phyloP scores from a whole-genome alignment of 2,113 vertebrate species.

The Anhinga anhinga region DNA sequence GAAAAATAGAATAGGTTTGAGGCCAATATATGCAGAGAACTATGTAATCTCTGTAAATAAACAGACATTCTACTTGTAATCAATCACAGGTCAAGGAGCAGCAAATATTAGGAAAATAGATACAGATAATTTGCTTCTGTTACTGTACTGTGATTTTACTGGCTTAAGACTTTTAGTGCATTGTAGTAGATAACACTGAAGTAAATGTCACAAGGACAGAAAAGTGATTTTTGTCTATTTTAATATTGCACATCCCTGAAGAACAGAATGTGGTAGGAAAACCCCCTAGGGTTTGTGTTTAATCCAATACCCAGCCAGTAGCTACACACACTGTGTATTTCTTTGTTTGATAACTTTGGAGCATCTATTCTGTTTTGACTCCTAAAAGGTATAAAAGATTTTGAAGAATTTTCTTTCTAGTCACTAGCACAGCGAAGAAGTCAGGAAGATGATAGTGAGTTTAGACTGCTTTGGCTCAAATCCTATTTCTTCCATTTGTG shows the following conservation, averaged over 20 bases:
- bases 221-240: background rate
- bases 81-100: background rate
- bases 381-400: background rate
- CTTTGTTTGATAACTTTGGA: background rate
- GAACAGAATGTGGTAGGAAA: background rate
- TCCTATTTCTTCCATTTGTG: background rate
- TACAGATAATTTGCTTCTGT: background rate
- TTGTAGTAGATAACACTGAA: background rate
- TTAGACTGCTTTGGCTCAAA: background rate
- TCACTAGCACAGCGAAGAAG: background rate
- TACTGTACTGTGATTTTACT: background rate
- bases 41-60: constrained; percentile 12
- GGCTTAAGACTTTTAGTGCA: background rate
- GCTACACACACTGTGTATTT: background rate
- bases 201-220: background rate
- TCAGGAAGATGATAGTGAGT: background rate
- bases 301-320: background rate
- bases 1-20: background rate
- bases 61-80: background rate
- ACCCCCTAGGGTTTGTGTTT: background rate
- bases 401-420: background rate
- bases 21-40: background rate
- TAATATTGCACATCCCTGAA: background rate
- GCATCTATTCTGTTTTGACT: background rate
- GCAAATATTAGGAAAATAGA: background rate